Conservation (phyloP, 2,113 vertebrate genomes). For the Pelvicachromis taeniatus region DNA sequence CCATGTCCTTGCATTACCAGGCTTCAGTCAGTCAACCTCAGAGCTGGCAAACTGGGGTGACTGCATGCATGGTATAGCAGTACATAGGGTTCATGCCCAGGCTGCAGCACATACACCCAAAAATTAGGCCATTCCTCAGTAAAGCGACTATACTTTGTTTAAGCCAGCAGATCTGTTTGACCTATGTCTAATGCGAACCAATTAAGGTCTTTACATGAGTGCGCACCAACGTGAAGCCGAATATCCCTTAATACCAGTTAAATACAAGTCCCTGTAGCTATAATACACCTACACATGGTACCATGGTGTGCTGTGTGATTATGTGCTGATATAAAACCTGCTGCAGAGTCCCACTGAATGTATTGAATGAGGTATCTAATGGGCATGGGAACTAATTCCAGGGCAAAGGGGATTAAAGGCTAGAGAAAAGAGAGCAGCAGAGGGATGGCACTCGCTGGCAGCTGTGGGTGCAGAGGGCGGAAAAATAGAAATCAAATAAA, state of each 20-base stretch:
- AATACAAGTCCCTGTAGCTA: slow-evolving; percentile 60
- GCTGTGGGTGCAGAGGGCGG: slow-evolving; percentile 44
- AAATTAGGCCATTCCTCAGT: slow-evolving; percentile 44
- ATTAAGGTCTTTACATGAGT: slow-evolving; percentile 61
- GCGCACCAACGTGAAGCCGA: slow-evolving; percentile 41
- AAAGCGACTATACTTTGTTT: slow-evolving; percentile 45
- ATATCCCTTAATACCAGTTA: slow-evolving; percentile 65
- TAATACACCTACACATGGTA: slow-evolving; percentile 68
- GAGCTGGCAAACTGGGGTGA: slow-evolving; percentile 21
- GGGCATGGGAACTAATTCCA: slow-evolving; percentile 70
- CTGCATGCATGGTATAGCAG: slow-evolving; percentile 28
- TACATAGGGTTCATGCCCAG: slow-evolving; percentile 10
- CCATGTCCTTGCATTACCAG: slow-evolving; percentile 28
- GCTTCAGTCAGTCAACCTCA: slow-evolving; percentile 28
- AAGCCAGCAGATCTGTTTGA: slow-evolving; percentile 64
- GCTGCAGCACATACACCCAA: slow-evolving; percentile 1
- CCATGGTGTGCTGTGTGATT: slow-evolving; percentile 50
- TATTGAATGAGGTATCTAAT: slow-evolving; percentile 62
- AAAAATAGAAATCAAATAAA: slow-evolving; percentile 51
- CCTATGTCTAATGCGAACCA: slow-evolving; percentile 63
- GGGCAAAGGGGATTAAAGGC: slow-evolving; percentile 70
- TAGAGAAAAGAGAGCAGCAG: slow-evolving; percentile 42
- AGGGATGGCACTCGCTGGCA: slow-evolving; percentile 57
- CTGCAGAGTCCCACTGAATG: slow-evolving; percentile 50
- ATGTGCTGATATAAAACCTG: slow-evolving; percentile 59